phyloP scores from a whole-genome alignment of 2,797 vertebrate species.

The Cossypha dichroa region DNA sequence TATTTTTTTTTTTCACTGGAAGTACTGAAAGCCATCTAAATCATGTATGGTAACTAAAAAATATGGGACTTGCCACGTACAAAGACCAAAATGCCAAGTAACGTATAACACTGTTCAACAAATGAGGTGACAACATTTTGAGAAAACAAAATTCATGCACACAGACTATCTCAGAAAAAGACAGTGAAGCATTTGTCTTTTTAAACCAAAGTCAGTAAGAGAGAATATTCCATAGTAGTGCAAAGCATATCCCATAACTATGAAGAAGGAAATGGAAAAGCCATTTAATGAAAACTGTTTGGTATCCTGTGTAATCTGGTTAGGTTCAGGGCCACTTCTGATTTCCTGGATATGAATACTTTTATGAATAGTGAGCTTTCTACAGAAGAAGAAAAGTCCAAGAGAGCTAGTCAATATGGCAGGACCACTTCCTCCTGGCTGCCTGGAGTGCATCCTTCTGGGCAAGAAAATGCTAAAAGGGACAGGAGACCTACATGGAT shows the following conservation, averaged over 20 bases:
- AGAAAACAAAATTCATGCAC: not conserved
- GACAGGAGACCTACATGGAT: no score
- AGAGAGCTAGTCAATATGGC: no score
- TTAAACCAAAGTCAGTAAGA: not conserved
- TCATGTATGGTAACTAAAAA: not conserved
- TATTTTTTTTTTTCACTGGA: not conserved
- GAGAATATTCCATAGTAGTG: not conserved
- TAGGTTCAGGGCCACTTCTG: not conserved
- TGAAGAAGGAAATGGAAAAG: not conserved
- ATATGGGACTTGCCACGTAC: not conserved
- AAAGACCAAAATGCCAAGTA: not conserved
- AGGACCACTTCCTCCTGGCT: no score
- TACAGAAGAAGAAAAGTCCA: not conserved
- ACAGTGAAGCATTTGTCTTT: not conserved
- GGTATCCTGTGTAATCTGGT: not conserved
- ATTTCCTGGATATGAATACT: not conserved
- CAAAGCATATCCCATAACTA: not conserved
- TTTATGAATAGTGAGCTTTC: not conserved
- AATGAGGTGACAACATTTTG: not conserved
- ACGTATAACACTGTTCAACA: not conserved
- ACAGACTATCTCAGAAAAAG: not conserved
- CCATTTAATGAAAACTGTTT: not conserved
- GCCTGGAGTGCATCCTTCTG: no score
- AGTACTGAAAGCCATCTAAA: not conserved
- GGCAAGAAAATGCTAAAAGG: no score